Base-by-base conservation (phyloP, 2,113 vertebrate species). In the Oplegnathus fasciatus region DNA sequence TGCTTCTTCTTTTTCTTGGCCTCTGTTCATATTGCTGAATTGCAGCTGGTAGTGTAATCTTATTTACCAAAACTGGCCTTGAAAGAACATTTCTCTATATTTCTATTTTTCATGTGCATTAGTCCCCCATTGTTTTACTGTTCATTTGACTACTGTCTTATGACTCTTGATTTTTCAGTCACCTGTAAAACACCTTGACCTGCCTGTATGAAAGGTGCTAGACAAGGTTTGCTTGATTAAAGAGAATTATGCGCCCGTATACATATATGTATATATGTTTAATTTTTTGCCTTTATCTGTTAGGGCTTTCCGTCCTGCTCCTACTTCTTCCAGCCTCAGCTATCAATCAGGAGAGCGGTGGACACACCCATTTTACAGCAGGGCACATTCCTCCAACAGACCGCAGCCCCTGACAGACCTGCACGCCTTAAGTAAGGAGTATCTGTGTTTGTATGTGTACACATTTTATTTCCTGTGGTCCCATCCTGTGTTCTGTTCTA, bases 261-360 rank as follows among this genome's bases (percentile, higher is more conserved):
- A 24, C 15, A 18, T 42, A 0, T n/a, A 22, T 13, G 52, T 42
- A 20, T 14, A 18, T n/a, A 9, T 6, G 6, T 14, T 26, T 26
- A 9, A 8, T 73, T 64, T 13, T 20, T 50, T 68, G 0, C 80
- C 18, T 81, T 67, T 78, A 0, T 86, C 28, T 72, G 0, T 62
- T 80, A 99, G 98, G 98, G 97, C 7, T 97, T 99, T 89, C 95
- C 96, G 0, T 95, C 95, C 34, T 99, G 98, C 91, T 94, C 95
- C 55, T 99, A 97, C 89, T 82, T 96, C 86, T 98, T 99, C 94
- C 97, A 99, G 93, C 97, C 98, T 11, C 98, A 98, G 87, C 94
- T 99, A 81, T 97, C 97, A 89, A 93, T 97, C 22, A 95, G 96
- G 79, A 95, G 97, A 79, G 95, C 94, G 0, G 89, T 95, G 2